Evolutionary conservation across 2,888 invertebrate genomes (phyloP), one percentile per base, ranked within the genome.

Genomic region (Coenonympha glycerion): DNA sequence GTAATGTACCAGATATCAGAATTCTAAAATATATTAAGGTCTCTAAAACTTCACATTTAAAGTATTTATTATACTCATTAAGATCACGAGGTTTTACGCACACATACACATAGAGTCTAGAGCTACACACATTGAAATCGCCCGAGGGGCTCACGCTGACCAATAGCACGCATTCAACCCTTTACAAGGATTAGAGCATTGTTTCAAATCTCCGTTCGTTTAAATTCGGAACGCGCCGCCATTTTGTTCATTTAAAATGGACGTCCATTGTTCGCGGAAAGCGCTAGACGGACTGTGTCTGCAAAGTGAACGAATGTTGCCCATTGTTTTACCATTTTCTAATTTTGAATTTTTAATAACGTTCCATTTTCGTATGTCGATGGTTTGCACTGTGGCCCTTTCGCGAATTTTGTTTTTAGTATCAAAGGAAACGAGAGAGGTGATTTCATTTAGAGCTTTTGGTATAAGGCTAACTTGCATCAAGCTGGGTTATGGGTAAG

Each of bases 241-340:
- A 87, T 87, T 83, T 86, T 86, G 82, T 79, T 85, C 81, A 82
- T 85, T 85, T 86, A 83, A 83, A 85, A 87, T 84, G 84, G 87
- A 85, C 86, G 83, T 63, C 79, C 71, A 81, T 85, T 87, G 83
- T 86, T 81, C 75, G 57, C 53, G 52, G 66, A 69, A 65, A 64
- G 72, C 70, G 70, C 70, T 71, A 69, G 73, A 71, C 72, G 73
- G 74, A 73, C 71, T 67, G 63, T 66, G 69, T 69, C 73, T 69
- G 72, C 76, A 69, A 64, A 64, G 63, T 64, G 68, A 68, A 73
- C 69, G 75, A 78, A 79, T 73, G 71, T 69, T 66, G 64, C 63
- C 77, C 70, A 76, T 85, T 85, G 84, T 84, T 83, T 80, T 69
- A 73, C 53, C 65, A 70, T 76, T 73, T 79, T 79, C 80, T 78